phyloP scores from a whole-genome alignment of 2,888 invertebrate genomes.

The Rhimphoctona megacephalus region DNA sequence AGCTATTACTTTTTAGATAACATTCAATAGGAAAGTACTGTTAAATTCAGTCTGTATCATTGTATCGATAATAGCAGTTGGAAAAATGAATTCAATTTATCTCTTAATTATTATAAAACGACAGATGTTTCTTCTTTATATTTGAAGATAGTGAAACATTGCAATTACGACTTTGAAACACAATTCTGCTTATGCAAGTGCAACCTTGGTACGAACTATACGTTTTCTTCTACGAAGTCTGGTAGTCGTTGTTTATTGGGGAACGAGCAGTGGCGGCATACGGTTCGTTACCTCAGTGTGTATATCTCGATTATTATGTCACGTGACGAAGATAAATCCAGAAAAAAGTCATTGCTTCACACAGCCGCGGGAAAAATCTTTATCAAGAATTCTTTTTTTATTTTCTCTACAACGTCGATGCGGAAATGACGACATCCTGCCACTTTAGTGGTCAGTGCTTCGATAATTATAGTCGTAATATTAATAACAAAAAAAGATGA shows the following conservation, averaged over 20 bases:
- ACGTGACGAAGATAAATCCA: conserved; percentile 9
- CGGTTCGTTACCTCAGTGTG: conserved; percentile 20
- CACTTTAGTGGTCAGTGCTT: background rate
- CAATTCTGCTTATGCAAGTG: conserved; percentile 20
- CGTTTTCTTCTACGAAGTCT: background rate
- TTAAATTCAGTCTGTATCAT: background rate
- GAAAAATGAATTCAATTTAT: background rate
- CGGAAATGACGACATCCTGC: background rate
- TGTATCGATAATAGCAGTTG: background rate
- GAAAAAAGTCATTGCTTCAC: background rate
- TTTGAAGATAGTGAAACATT: background rate
- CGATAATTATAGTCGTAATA: background rate
- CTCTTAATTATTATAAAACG: background rate
- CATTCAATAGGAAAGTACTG: background rate
- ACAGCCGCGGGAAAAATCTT: conserved; percentile 3
- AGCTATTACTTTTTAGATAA: background rate
- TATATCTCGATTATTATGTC: conserved; percentile 31
- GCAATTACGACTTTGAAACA: background rate
- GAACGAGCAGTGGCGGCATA: background rate
- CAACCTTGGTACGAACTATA: conserved; percentile 17
- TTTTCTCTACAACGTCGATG: background rate
- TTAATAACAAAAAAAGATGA: background rate
- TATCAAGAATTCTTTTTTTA: conserved; percentile 21
- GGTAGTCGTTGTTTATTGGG: background rate
- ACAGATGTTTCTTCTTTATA: conserved; percentile 18